Conservation (phyloP, 2,797 vertebrate species). For the Enteromius fasciolatus region DNA sequence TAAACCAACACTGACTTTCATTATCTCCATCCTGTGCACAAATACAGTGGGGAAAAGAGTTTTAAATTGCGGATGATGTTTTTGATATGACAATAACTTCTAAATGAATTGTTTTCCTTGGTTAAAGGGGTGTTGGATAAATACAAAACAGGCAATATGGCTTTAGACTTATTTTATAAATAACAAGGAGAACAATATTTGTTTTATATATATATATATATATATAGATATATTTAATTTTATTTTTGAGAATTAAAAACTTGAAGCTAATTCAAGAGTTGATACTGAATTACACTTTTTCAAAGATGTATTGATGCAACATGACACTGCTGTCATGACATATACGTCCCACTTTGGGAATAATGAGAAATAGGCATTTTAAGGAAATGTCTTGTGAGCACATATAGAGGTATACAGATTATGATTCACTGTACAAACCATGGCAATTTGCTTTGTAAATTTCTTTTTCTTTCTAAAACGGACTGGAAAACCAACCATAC, state of each 20-base stretch:
- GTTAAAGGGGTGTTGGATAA: conserved; percentile 58
- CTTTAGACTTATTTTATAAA: conserved; percentile 86
- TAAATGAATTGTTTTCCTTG: conserved; percentile 69
- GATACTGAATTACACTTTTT: conserved; percentile 72
- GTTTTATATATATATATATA: conserved; percentile 81
- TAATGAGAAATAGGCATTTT: conserved; percentile 73
- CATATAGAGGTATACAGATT: conserved; percentile 81
- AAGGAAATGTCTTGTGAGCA: conserved; percentile 77
- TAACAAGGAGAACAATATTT: conserved; percentile 72
- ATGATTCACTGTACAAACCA: conserved; percentile 84
- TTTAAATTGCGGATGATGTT: conserved; percentile 63
- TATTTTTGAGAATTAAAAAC: conserved; percentile 82
- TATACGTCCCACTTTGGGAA: conserved; percentile 68
- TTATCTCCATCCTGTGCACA: conserved; percentile 43
- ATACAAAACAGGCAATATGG: conserved; percentile 82
- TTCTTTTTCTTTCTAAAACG: conserved; percentile 69
- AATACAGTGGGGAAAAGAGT: conserved; percentile 35
- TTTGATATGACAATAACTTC: conserved; percentile 69
- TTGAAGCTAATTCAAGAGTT: conserved; percentile 81
- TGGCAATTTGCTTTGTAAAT: conserved; percentile 75
- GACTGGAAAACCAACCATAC: conserved; percentile 81
- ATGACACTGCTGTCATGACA: conserved; percentile 77
- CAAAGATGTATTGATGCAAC: conserved; percentile 79
- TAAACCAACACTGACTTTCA: conserved; percentile 58
- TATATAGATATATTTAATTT: conserved; percentile 78